These are phyloP conservation scores for Centropyge bicolor DNA, from an alignment of 2,797 vertebrate genomes.

Conservation along the genomic window DNA sequence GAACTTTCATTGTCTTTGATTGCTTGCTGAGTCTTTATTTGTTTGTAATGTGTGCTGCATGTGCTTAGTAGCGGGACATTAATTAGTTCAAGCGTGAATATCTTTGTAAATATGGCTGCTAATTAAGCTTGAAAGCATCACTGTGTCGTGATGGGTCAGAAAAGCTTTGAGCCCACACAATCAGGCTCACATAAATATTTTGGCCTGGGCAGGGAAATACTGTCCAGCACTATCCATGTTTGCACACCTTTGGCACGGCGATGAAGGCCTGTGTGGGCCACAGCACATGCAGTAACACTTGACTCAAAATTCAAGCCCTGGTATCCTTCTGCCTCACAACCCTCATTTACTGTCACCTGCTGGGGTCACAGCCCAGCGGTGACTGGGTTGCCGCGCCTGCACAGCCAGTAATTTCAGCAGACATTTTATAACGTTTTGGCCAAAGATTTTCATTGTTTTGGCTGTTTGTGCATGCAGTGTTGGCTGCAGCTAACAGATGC, in stretches of 20 bases:
- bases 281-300: constrained; percentile 25
- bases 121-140: constrained; percentile 68
- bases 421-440: constrained; percentile 40
- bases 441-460: constrained; percentile 41
- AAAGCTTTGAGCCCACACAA: constrained; percentile 52
- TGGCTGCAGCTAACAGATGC: constrained; percentile 44
- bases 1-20: constrained; percentile 61
- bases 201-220: constrained; percentile 32
- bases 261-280: constrained; percentile 38
- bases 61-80: constrained; percentile 57
- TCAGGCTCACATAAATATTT: constrained; percentile 40
- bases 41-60: constrained; percentile 47
- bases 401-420: constrained; percentile 41
- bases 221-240: constrained; percentile 44
- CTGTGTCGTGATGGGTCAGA: constrained; percentile 55
- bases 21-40: constrained; percentile 50
- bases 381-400: not conserved
- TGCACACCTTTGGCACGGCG: constrained; percentile 49
- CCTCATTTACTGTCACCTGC: constrained; percentile 52
- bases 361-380: constrained; percentile 49
- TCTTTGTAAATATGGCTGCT: constrained; percentile 63
- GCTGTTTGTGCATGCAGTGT: constrained; percentile 37
- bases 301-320: constrained; percentile 22
- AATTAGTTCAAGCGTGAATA: constrained; percentile 63
- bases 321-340: constrained; percentile 25